Percentiles rank a stretch among this genome's conserved stretches.
These are phyloP conservation scores for Hydroisotoma schaefferi DNA, from an alignment of 2,888 invertebrate genomes.

Conservation along the genomic window DNA sequence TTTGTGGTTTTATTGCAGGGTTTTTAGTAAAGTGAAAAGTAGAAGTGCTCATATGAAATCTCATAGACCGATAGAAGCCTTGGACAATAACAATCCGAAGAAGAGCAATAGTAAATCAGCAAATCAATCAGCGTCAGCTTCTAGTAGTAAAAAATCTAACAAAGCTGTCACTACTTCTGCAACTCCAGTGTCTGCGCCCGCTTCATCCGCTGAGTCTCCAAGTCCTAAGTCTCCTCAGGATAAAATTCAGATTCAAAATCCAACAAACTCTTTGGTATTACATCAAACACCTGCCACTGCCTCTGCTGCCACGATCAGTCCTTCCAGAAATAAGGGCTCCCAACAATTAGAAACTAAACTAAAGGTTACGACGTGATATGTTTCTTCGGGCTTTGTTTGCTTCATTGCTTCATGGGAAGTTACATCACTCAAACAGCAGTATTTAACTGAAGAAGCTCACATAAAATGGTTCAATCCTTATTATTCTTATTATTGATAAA, in stretches of 20 bases:
- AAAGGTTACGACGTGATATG: too few relatives aligned
- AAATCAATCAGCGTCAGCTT: not conserved
- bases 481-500: too few relatives aligned
- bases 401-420: too few relatives aligned
- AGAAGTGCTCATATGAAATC: constrained; percentile 99
- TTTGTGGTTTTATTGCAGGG: constrained; percentile 60
- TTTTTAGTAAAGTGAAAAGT: constrained; percentile 97
- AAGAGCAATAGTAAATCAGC: not conserved
- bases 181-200: not conserved
- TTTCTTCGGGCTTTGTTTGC: too few relatives aligned
- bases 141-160: not conserved
- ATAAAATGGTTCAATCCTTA: too few relatives aligned
- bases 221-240: not conserved
- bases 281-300: too few relatives aligned
- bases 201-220: not conserved
- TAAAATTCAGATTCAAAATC: not conserved
- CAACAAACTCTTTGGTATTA: not conserved
- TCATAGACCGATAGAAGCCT: constrained; percentile 69
- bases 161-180: too few relatives aligned
- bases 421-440: too few relatives aligned
- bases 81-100: constrained; percentile 5
- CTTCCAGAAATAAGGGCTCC: too few relatives aligned
- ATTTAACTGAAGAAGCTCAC: too few relatives aligned
- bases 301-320: too few relatives aligned
- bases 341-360: too few relatives aligned